Conservation (phyloP, 2,888 invertebrate genomes). For the Blastobasis adustella region DNA sequence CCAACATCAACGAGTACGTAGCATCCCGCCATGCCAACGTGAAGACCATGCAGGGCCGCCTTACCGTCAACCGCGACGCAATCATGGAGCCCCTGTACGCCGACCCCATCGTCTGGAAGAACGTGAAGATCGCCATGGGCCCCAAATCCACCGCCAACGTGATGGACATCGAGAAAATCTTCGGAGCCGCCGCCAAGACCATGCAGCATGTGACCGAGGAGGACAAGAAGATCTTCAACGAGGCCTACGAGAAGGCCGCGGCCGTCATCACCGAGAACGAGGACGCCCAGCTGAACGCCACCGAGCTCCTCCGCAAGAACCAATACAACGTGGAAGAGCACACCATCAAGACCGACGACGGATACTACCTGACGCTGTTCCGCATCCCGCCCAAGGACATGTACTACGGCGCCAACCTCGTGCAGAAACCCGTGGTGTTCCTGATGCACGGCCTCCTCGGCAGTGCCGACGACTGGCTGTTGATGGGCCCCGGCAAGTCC, state of each 20-base stretch:
- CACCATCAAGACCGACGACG: conserved; percentile 54
- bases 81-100: conserved; percentile 20
- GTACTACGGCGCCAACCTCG: conserved; percentile 16
- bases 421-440: conserved; percentile 57
- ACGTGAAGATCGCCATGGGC: conserved; percentile 30
- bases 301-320: conserved; percentile 46
- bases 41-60: conserved; percentile 25
- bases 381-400: conserved; percentile 46
- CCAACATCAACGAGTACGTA: conserved; percentile 16
- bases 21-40: conserved; percentile 11
- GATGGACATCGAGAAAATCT: conserved; percentile 45
- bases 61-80: conserved; percentile 22
- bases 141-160: conserved; percentile 26
- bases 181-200: conserved; percentile 42
- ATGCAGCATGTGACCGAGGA: conserved; percentile 42
- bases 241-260: conserved; percentile 21
- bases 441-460: conserved; percentile 80
- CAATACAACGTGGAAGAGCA: conserved; percentile 52
- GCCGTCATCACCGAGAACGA: conserved; percentile 27
- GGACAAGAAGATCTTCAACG: conserved; percentile 41
- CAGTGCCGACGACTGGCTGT: conserved; percentile 80
- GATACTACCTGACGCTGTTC: conserved; percentile 57
- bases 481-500: conserved; percentile 75
- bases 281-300: conserved; percentile 36
- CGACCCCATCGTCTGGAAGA: conserved; percentile 37